Evolutionary conservation across 1,140 invertebrate species (phyloP).

Genomic region (Asobara japonica): DNA sequence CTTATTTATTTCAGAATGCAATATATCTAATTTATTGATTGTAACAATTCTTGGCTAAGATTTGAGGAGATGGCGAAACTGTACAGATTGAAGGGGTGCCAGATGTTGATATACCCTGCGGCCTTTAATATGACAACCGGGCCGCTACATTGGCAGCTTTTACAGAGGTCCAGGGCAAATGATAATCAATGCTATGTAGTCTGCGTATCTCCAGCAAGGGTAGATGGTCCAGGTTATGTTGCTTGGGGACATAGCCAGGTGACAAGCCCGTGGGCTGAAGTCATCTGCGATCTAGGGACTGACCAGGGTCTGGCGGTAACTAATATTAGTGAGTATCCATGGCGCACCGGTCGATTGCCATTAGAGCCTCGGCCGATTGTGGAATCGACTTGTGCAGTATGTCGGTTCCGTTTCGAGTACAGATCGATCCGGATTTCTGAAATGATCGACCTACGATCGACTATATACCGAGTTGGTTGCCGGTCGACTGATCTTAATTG

Average conservation of each 20-base stretch:
- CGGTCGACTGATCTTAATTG: no score
- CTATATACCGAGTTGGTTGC: no score
- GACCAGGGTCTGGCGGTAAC: constrained; percentile 77
- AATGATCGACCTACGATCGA: no score
- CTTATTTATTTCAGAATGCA: constrained; percentile 47
- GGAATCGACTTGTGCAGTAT: no score
- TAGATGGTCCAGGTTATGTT: constrained; percentile 77
- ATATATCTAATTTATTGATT: constrained; percentile 33
- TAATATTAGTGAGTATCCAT: constrained; percentile 74
- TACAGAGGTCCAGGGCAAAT: constrained; percentile 81
- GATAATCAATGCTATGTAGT: constrained; percentile 89
- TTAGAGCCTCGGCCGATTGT: no score
- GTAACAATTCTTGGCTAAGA: neutral
- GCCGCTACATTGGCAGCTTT: constrained; percentile 90
- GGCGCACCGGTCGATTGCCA: no score
- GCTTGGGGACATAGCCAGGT: constrained; percentile 91
- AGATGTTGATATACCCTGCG: constrained; percentile 89
- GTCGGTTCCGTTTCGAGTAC: no score
- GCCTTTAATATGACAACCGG: constrained; percentile 97
- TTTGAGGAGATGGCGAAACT: constrained; percentile 1
- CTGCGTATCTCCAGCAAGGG: constrained; percentile 81
- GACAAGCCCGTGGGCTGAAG: constrained; percentile 88
- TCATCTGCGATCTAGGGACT: constrained; percentile 76
- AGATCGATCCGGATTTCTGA: no score
- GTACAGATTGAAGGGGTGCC: constrained; percentile 72